Conservation (phyloP, 1,140 invertebrate species). For the Trypoxylus dichotomus region DNA sequence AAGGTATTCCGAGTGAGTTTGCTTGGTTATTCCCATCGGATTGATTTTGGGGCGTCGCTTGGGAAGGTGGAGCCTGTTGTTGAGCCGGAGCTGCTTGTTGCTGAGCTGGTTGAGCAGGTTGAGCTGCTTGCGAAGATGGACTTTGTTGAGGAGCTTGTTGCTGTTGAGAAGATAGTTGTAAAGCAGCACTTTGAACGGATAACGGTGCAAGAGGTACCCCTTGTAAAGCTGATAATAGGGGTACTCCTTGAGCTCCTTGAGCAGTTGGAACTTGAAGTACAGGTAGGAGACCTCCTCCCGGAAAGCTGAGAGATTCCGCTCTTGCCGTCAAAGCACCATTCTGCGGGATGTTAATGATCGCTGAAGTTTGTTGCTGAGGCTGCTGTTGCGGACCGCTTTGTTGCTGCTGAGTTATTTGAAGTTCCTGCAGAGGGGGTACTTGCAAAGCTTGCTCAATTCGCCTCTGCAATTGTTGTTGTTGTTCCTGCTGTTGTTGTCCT, state of each 20-base stretch:
- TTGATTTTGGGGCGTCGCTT: not conserved
- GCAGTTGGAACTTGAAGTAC: not conserved
- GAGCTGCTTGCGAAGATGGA: not conserved
- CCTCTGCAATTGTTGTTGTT: constrained; percentile 1
- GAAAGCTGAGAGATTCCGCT: not conserved
- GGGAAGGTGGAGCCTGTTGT: not conserved
- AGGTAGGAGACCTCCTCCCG: not conserved
- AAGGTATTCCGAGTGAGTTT: not conserved
- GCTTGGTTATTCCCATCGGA: not conserved
- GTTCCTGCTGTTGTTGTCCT: constrained; percentile 25
- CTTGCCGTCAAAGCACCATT: not conserved
- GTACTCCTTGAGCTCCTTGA: not conserved
- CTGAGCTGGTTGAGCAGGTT: not conserved
- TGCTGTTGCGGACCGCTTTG: not conserved
- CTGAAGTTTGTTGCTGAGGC: not conserved
- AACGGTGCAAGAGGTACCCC: not conserved
- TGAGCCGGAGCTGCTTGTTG: not conserved
- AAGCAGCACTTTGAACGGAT: not conserved
- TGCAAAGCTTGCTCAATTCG: not conserved
- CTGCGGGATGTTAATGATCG: not conserved
- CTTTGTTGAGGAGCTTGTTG: not conserved
- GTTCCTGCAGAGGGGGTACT: not conserved
- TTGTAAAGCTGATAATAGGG: not conserved
- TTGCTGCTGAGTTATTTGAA: constrained; percentile 3
- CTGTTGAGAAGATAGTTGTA: not conserved